Percentiles rank a stretch among this genome's conserved stretches.
Evolutionary conservation across 2,888 invertebrate genomes (phyloP).

Genomic region (Chrysomela aeneicollis): DNA sequence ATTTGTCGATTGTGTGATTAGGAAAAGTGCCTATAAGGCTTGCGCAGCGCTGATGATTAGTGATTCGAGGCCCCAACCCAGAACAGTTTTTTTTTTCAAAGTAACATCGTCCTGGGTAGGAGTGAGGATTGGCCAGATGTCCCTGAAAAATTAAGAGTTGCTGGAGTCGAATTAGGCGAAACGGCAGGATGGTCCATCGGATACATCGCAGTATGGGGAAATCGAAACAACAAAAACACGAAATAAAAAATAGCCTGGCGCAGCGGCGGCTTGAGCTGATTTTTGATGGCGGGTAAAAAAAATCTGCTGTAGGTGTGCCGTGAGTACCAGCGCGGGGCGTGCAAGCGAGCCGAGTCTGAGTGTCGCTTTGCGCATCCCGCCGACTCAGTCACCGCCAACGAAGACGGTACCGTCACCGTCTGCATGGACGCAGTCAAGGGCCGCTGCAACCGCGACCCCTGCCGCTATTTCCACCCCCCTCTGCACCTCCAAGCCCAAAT

Average conservation of each 20-base stretch:
- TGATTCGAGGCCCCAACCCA: too few relatives aligned
- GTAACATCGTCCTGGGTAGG: too few relatives aligned
- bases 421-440: conserved; percentile 99
- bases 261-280: conserved; percentile 57
- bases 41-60: too few relatives aligned
- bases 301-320: conserved; percentile 88
- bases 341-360: conserved; percentile 96
- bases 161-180: not conserved
- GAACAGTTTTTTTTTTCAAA: too few relatives aligned
- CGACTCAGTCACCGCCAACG: conserved; percentile 94
- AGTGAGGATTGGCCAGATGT: too few relatives aligned
- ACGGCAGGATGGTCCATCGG: not conserved
- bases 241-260: conserved; percentile 21
- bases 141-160: too few relatives aligned
- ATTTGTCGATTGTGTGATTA: too few relatives aligned
- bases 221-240: not conserved
- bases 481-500: conserved; percentile 99
- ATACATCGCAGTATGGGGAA: conserved; percentile 5
- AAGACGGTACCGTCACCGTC: conserved; percentile 99
- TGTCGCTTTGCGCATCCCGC: conserved; percentile 99
- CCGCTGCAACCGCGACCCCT: conserved; percentile 98
- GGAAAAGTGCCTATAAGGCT: too few relatives aligned
- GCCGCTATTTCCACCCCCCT: conserved; percentile 99
- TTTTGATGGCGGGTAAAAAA: conserved; percentile 56
- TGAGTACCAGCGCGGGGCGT: conserved; percentile 98